Evolutionary conservation across 1,140 invertebrate genomes (phyloP), one percentile per base, ranked within the genome.

Genomic region (Zaprionus inermis): DNA sequence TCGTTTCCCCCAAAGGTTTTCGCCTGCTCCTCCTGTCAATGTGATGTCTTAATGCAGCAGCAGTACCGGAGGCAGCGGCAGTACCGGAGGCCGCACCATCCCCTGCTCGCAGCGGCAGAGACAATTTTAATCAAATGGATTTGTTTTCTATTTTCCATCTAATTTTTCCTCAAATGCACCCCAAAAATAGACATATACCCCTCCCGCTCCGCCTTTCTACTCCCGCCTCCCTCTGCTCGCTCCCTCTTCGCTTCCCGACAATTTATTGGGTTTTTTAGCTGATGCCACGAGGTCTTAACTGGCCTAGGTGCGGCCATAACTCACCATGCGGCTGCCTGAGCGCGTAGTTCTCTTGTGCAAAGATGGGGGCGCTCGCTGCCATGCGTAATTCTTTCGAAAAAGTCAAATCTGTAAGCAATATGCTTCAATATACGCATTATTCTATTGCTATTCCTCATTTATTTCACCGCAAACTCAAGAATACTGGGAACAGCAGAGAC

Each of bases 11-110:
- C 49, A 64, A 52, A 44, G 38, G 38, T 44, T 44, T n/a, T 55
- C n/a, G 10, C 52, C 41, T 12, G 22, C 28, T 18, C 24, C 56
- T 57, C 66, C 52, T 55, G 69, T 52, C 55, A 51, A 64, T 24
- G 65, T 74, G 72, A 78, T 78, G 72, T 76, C 76, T 78, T 78
- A 76, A 78, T 78, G 76, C 76, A 36, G 20, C 10, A 51, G 14
- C 24, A 38, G 14, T 24, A 46, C 22, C 20, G 5, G n/a, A 7
- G 3, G 38, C 2, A 9, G n/a, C n/a, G 38, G n/a, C n/a, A 44
- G n/a, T 24, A 24, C 22, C 22, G 22, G 24, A 3, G 14, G 30
- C 65, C 46, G 52, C 54, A 34, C 32, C 64, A 67, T 56, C 54
- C 51, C 32, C 22, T 30, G 16, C 36, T 56, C 44, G 11, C 41